A percentile compares a stretch with the other conserved stretches of the same genome.
Conservation (phyloP, 2,888 invertebrate species). For the Blera fallax region DNA sequence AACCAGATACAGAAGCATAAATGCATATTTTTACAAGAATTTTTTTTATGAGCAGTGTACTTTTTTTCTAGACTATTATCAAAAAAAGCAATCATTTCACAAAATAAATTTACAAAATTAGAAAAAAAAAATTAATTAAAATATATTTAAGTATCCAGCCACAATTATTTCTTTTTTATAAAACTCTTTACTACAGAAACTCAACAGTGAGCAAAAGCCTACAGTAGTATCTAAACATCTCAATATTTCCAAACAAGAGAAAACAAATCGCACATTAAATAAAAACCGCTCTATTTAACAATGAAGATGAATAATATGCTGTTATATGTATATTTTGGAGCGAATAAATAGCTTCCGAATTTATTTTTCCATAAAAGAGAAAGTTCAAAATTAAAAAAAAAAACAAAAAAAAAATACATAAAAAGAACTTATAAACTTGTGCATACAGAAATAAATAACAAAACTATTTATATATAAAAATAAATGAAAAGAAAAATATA, state of each 20-base stretch:
- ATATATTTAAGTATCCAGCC: neutral
- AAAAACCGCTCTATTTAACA: neutral
- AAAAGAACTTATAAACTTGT: slow-evolving; percentile 16
- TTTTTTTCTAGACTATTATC: neutral
- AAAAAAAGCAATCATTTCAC: neutral
- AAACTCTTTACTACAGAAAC: neutral
- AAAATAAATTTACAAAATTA: neutral
- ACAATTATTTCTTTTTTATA: neutral
- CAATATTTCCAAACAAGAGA: neutral
- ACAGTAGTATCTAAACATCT: neutral
- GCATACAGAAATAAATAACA: slow-evolving; percentile 14
- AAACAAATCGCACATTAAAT: neutral
- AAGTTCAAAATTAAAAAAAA: slow-evolving; percentile 51
- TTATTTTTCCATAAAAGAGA: slow-evolving; percentile 21
- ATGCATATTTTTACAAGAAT: neutral
- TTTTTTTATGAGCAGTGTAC: neutral
- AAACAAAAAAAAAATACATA: too few relatives aligned
- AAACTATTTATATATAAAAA: slow-evolving; percentile 72
- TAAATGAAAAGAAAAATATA: slow-evolving; percentile 65
- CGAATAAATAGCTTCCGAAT: slow-evolving; percentile 1
- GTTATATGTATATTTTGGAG: neutral
- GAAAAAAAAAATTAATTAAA: neutral
- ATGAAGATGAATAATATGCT: neutral
- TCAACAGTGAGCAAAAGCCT: neutral
- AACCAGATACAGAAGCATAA: too few relatives aligned